Conservation (phyloP, 1,140 invertebrate genomes). For the Anastatus disparis region DNA sequence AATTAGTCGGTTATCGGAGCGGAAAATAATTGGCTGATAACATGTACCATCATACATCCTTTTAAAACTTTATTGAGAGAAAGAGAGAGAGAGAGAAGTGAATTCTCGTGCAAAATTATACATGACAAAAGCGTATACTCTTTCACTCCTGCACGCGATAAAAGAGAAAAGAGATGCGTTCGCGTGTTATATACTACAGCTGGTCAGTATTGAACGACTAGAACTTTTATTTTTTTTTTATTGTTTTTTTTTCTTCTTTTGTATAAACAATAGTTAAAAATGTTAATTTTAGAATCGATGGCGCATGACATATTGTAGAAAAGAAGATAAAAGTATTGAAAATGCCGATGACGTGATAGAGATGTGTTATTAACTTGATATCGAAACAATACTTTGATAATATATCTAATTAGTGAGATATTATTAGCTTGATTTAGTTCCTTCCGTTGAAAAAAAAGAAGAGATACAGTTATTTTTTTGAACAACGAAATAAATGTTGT, state of each 20-base stretch:
- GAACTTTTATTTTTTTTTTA: conserved; percentile 9
- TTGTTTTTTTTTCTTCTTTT: neutral
- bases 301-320: neutral
- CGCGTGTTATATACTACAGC: too few relatives aligned
- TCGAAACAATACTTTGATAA: neutral
- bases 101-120: conserved; percentile 6
- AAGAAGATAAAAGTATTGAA: neutral
- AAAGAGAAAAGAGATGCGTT: neutral
- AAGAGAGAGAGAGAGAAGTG: neutral
- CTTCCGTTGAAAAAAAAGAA: too few relatives aligned
- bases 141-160: too few relatives aligned
- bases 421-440: too few relatives aligned
- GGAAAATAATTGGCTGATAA: conserved; percentile 41
- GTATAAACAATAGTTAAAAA: neutral
- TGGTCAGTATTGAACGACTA: too few relatives aligned
- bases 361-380: conserved; percentile 7
- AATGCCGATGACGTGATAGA: neutral
- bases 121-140: neutral
- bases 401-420: neutral
- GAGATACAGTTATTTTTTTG: too few relatives aligned
- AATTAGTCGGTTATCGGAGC: conserved; percentile 37
- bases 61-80: too few relatives aligned
- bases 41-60: neutral
- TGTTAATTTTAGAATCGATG: neutral
- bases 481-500: too few relatives aligned